Base-by-base conservation (phyloP, 2,797 vertebrate genomes). In the Pyrocephalus nanus region DNA sequence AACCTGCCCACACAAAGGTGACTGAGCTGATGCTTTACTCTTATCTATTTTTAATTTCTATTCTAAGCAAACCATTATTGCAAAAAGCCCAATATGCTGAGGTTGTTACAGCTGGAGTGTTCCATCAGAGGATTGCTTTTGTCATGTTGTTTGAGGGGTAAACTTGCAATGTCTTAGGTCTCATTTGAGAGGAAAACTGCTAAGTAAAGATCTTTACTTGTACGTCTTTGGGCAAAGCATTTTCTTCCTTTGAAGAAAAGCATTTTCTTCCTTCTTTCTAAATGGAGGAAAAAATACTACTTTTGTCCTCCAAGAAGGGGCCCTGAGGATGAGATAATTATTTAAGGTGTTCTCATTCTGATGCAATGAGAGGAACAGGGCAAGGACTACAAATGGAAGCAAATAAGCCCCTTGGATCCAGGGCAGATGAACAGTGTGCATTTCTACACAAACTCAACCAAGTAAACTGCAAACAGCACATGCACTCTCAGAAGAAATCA, bases 1-100 rank as follows among this genome's bases (percentile, higher is more conserved):
- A 47, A 2, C 7, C 38, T 34, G 54, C 45, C 23, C 47, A 54
- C 0, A 2, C 0, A 1, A 64, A 61, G 8, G 11, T 9, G 16
- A 75, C 38, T 51, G 47, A 86, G 70, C 13, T 43, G 11, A 8
- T 30, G 25, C 19, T 42, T 86, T 75, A 21, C 11, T 89, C 30
- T 48, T 20, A 8, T 1, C 11, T 3, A 1, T 29, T 19, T 53
- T 65, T 29, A 38, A 32, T 18, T 3, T 43, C 47, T 58, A 69
- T 19, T 71, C 69, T 47, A 88, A 86, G 32, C 14, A 81, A 76
- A 58, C 8, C 12, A 54, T 25, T 57, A 45, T 2, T 53, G 32
- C 4, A 7, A 77, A 77, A 85, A 65, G 8, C 16, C 23, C 7
- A 0, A 0, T 18, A 13, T n/a, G 25, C 21, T 77, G 54, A 60